Base-by-base conservation (phyloP, 2,888 invertebrate species). In the Synanthedon myopaeformis region DNA sequence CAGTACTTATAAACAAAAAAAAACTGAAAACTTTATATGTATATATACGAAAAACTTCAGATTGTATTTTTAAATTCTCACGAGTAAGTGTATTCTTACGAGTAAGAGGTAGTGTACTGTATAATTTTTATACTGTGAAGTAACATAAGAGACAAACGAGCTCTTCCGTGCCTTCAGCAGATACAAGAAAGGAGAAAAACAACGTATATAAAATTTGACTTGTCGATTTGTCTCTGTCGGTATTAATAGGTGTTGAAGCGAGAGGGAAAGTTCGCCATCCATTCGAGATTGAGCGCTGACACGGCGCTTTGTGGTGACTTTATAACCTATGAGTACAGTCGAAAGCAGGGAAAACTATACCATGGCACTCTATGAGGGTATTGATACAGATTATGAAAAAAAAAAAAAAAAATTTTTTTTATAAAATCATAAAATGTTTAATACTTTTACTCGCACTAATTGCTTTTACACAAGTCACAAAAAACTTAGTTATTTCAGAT, bases 211-310 rank as follows among this genome's bases (percentile, higher is more conserved):
- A 66, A 68, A 67, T 67, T 69, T 65, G 66, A 65, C 65, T 67
- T 57, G 62, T 59, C 71, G 60, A 76, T 76, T 72, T 73, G 67
- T 76, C 72, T 45, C 60, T 66, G 70, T 72, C 71, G 55, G 51
- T 53, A 59, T 61, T 64, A 62, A 66, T 67, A 66, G 64, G 45
- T 63, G 67, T 65, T 62, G 62, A 64, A 60, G 56, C 60, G 63
- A 62, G 63, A 66, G 59, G 57, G 58, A 56, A 61, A 0, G 45
- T 45, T 45, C 14, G 2, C 45, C 45, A 45, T 45, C 45, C 14
- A 45, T 13, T 42, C 13, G 45, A 45, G 45, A 13, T 45, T 45
- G 45, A 45, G 35, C 35, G 35, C 45, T 45, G 45, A 45, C 45
- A 14, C 45, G 6, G 45, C 14, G 45, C 14, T 14, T 45, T 45